Evolutionary conservation across 1,140 invertebrate genomes (phyloP).

Genomic region (Zaprionus inermis): DNA sequence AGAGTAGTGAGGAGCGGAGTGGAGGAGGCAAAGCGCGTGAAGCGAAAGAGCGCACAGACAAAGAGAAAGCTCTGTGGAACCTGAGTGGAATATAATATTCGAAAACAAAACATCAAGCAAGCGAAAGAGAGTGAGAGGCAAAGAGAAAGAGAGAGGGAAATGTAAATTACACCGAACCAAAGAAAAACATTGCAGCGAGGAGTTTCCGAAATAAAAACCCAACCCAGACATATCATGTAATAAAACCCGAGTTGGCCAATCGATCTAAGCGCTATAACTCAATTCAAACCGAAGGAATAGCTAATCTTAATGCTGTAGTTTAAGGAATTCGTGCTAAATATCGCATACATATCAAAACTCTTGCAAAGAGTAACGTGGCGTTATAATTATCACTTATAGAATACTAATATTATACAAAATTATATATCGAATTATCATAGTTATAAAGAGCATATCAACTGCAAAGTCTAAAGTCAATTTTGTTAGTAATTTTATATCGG

Average conservation of each 20-base stretch:
- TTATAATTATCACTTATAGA: constrained; percentile 41
- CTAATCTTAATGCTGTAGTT: constrained; percentile 62
- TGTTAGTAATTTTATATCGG: constrained; percentile 68
- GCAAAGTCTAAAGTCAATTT: constrained; percentile 26
- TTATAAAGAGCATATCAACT: neutral
- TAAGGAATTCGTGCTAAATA: constrained; percentile 58
- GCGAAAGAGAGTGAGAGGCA: neutral
- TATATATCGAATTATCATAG: constrained; percentile 20
- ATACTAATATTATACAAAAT: constrained; percentile 26
- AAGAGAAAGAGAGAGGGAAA: constrained; percentile 13
- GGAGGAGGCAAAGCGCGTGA: constrained; percentile 5
- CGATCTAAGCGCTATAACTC: constrained; percentile 2
- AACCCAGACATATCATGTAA: constrained; percentile 64
- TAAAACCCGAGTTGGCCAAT: neutral
- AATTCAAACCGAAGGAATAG: constrained; percentile 13
- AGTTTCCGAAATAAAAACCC: constrained; percentile 1
- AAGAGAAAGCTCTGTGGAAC: constrained; percentile 43
- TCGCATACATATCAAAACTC: constrained; percentile 79
- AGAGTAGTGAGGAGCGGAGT: neutral
- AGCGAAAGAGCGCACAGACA: constrained; percentile 28
- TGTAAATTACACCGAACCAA: constrained; percentile 4
- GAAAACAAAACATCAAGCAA: constrained; percentile 41
- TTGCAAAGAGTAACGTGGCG: constrained; percentile 69
- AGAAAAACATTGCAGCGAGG: constrained; percentile 11
- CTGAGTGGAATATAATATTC: constrained; percentile 23